Conservation (phyloP, 2,797 vertebrate species). For the Amblyopsis hoosieri region DNA sequence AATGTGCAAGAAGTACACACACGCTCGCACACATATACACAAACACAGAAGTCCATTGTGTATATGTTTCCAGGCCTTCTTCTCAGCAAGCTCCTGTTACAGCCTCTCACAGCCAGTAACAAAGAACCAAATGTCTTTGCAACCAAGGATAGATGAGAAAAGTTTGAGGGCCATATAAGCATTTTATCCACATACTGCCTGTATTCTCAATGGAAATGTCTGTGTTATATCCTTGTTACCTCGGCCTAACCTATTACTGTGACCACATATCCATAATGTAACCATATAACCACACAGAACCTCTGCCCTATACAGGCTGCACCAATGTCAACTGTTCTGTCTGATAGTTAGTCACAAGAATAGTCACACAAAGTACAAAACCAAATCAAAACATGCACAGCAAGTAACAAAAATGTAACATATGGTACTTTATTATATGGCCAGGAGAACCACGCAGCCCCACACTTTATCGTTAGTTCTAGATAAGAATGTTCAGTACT, state of each 20-base stretch:
- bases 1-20: conserved; percentile 15
- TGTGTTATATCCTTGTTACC: too few relatives aligned
- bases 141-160: conserved; percentile 38
- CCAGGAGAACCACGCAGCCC: too few relatives aligned
- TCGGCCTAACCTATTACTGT: too few relatives aligned
- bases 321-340: too few relatives aligned
- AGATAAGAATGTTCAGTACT: too few relatives aligned
- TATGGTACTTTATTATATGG: too few relatives aligned
- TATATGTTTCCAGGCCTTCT: conserved; percentile 49
- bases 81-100: conserved; percentile 71
- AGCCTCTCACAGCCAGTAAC: conserved; percentile 47
- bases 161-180: conserved; percentile 24
- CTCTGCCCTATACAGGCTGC: too few relatives aligned
- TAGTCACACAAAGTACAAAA: background rate
- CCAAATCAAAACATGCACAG: background rate
- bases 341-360: background rate
- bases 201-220: background rate
- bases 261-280: too few relatives aligned
- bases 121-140: conserved; percentile 71
- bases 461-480: background rate
- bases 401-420: background rate
- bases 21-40: conserved; percentile 22
- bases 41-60: conserved; percentile 66
- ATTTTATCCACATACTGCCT: background rate
- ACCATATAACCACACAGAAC: too few relatives aligned